A percentile compares a stretch with the other conserved stretches of the same genome.
phyloP scores from a whole-genome alignment of 30 jellyfish, hydroid and myxozoan genomes.

The Aurelia coerulea region DNA sequence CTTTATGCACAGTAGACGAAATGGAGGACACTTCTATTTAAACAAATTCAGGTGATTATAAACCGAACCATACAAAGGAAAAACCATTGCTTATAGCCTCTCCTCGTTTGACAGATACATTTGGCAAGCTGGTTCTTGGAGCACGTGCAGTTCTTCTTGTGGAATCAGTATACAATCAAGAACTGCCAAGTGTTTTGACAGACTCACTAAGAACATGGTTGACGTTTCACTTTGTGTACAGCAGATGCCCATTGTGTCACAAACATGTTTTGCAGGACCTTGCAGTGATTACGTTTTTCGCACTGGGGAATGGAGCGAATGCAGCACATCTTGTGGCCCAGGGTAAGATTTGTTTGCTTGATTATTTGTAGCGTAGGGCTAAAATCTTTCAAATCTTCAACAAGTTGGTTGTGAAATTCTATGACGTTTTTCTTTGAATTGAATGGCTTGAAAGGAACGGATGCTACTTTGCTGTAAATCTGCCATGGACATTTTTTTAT shows the following conservation, averaged over 20 bases:
- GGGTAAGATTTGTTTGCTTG: conserved; percentile 6
- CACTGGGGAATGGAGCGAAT: conserved; percentile 36
- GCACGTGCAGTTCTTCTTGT: conserved; percentile 53
- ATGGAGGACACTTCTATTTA: too few relatives aligned
- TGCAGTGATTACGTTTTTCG: conserved; percentile 8
- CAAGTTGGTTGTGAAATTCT: too few relatives aligned
- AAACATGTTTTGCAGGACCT: conserved; percentile 33
- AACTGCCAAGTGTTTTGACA: conserved; percentile 47
- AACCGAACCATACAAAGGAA: too few relatives aligned
- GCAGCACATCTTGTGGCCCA: conserved; percentile 54
- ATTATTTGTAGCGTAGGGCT: too few relatives aligned
- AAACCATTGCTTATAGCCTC: background rate
- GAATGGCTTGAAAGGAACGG: too few relatives aligned
- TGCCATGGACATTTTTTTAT: too few relatives aligned
- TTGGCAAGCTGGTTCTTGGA: conserved; percentile 47
- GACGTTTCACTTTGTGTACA: conserved; percentile 16
- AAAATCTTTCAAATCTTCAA: too few relatives aligned
- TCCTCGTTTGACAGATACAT: conserved; percentile 8
- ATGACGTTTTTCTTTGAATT: too few relatives aligned
- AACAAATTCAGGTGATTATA: too few relatives aligned
- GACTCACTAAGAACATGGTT: background rate
- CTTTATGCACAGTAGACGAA: too few relatives aligned
- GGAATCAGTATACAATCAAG: conserved; percentile 52
- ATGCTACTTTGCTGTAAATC: too few relatives aligned
- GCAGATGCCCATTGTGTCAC: conserved; percentile 25